Conservation (phyloP, 2,888 invertebrate species). For the Conomelus anceps region DNA sequence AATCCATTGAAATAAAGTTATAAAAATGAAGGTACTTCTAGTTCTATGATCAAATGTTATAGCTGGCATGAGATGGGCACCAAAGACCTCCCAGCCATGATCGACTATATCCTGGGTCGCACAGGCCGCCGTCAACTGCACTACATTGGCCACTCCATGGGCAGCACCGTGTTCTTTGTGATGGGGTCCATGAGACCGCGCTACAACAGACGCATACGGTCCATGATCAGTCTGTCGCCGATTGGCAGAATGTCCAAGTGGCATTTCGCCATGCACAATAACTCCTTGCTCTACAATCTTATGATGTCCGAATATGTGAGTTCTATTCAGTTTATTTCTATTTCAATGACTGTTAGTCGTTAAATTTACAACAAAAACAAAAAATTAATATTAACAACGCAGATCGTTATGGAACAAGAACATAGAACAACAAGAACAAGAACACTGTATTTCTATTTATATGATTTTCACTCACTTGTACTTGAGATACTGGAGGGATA, state of each 20-base stretch:
- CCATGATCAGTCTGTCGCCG: slow-evolving; percentile 32
- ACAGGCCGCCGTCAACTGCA: slow-evolving; percentile 44
- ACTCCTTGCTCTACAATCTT: not conserved
- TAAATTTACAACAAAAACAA: too few relatives aligned
- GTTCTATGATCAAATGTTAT: slow-evolving; percentile 22
- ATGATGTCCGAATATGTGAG: not conserved
- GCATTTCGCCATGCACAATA: not conserved
- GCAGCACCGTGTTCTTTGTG: slow-evolving; percentile 62
- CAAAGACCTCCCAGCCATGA: slow-evolving; percentile 49
- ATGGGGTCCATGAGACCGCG: slow-evolving; percentile 56
- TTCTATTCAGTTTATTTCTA: not conserved
- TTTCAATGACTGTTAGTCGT: not conserved
- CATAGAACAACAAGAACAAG: too few relatives aligned
- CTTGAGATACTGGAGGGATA: too few relatives aligned
- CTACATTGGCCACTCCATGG: slow-evolving; percentile 54
- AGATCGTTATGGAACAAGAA: too few relatives aligned
- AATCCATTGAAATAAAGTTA: too few relatives aligned
- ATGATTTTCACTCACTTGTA: too few relatives aligned
- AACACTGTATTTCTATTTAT: too few relatives aligned
- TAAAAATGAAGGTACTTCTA: too few relatives aligned
- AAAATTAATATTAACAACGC: too few relatives aligned
- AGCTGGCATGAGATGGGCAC: slow-evolving; percentile 52
- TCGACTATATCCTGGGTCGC: slow-evolving; percentile 43
- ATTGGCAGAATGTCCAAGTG: slow-evolving; percentile 31
- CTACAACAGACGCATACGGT: slow-evolving; percentile 55